These are phyloP conservation scores for Sycophila texana DNA, from an alignment of 2,888 invertebrate species.

Conservation along the genomic window DNA sequence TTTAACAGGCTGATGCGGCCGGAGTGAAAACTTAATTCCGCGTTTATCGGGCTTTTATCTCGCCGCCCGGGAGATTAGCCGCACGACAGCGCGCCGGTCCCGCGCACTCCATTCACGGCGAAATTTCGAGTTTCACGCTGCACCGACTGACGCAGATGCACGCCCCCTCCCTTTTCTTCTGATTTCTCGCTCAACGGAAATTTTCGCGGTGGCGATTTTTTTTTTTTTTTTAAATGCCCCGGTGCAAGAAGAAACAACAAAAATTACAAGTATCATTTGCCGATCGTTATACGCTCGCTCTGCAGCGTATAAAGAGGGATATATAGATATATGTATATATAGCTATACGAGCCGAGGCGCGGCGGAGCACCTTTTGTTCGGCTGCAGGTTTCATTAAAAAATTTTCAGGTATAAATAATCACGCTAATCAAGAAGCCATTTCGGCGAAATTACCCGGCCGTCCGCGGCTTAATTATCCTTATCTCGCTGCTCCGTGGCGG, in stretches of 20 bases:
- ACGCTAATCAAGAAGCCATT: too few relatives aligned
- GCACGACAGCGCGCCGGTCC: constrained; percentile 20
- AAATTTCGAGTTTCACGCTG: constrained; percentile 27
- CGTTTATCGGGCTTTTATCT: constrained; percentile 51
- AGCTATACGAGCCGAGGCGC: too few relatives aligned
- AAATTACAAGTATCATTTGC: neutral
- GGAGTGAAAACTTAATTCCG: constrained; percentile 50
- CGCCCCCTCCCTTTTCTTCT: too few relatives aligned
- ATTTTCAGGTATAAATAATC: too few relatives aligned
- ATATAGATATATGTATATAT: too few relatives aligned
- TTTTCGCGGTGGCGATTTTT: too few relatives aligned
- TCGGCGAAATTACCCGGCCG: neutral
- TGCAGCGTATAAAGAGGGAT: too few relatives aligned
- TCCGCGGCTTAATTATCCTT: constrained; percentile 2
- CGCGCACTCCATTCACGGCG: neutral
- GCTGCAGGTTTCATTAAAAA: too few relatives aligned
- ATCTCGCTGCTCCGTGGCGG: neutral
- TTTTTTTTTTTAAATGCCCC: neutral
- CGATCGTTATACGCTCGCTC: too few relatives aligned
- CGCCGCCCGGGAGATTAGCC: constrained; percentile 45
- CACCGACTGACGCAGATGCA: too few relatives aligned
- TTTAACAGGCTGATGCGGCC: constrained; percentile 3
- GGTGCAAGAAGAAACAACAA: neutral
- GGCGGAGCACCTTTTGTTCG: too few relatives aligned
- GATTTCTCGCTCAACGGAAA: too few relatives aligned